Conservation (phyloP, 2,797 vertebrate species). For the Micropoecilia bifurca region DNA sequence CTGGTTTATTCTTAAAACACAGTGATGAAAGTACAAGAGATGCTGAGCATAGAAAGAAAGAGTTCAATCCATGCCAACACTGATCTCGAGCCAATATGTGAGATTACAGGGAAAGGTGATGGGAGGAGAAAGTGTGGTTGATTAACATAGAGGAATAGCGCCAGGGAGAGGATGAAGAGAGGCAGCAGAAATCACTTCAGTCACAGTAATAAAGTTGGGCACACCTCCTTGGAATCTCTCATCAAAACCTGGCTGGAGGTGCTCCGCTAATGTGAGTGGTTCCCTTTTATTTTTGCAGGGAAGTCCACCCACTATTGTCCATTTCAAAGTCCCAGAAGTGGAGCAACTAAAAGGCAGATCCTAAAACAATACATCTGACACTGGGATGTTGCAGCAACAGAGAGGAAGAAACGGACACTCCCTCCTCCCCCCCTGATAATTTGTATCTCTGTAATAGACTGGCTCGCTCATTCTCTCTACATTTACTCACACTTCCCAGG, state of each 20-base stretch:
- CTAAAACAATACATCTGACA: constrained; percentile 75
- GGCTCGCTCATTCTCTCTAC: constrained; percentile 27
- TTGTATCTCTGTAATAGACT: constrained; percentile 58
- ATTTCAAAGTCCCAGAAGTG: constrained; percentile 59
- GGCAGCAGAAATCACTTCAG: constrained; percentile 39
- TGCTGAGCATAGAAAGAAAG: constrained; percentile 31
- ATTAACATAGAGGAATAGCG: constrained; percentile 30
- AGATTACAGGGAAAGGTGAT: constrained; percentile 40
- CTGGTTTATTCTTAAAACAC: constrained; percentile 34
- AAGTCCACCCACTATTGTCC: constrained; percentile 72
- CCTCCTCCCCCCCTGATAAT: constrained; percentile 46
- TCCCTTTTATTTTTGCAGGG: constrained; percentile 67
- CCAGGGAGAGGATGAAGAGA: not conserved
- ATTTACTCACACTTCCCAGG: constrained; percentile 46
- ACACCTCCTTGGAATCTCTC: constrained; percentile 43
- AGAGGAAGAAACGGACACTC: constrained; percentile 43
- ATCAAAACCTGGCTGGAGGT: constrained; percentile 68
- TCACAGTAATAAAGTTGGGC: constrained; percentile 35
- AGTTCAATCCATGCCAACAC: constrained; percentile 33
- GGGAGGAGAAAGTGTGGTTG: constrained; percentile 38
- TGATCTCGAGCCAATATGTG: constrained; percentile 35
- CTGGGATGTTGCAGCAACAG: constrained; percentile 40
- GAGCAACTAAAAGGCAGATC: constrained; percentile 45
- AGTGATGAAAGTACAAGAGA: constrained; percentile 38
- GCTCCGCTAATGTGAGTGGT: constrained; percentile 40